phyloP scores from a whole-genome alignment of 1,140 invertebrate genomes.

The Dryas iulia region DNA sequence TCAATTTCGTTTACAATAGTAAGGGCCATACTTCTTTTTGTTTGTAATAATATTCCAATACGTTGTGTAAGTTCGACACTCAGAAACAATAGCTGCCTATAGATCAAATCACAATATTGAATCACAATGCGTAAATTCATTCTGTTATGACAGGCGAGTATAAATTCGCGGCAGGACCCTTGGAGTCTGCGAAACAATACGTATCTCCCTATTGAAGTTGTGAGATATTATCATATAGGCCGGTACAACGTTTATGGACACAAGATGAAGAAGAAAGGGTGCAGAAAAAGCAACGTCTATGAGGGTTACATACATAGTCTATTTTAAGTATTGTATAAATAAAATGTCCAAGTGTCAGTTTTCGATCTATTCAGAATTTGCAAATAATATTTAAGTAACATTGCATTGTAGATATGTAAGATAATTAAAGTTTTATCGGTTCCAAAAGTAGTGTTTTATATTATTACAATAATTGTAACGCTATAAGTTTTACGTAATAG shows the following conservation, averaged over 20 bases:
- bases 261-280: constrained; percentile 59
- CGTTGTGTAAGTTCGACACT: constrained; percentile 66
- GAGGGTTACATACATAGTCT: constrained; percentile 56
- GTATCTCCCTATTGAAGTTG: constrained; percentile 57
- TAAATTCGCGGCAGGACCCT: constrained; percentile 74
- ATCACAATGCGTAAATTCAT: constrained; percentile 78
- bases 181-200: constrained; percentile 74
- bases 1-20: constrained; percentile 54
- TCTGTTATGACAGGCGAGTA: constrained; percentile 78
- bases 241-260: constrained; percentile 65
- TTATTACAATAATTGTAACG: too few relatives aligned
- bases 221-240: constrained; percentile 65
- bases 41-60: constrained; percentile 61
- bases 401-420: too few relatives aligned
- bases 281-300: constrained; percentile 45
- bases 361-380: not conserved
- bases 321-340: constrained; percentile 60
- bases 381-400: not conserved
- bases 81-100: constrained; percentile 66
- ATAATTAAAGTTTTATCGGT: too few relatives aligned
- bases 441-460: too few relatives aligned
- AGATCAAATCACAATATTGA: constrained; percentile 75
- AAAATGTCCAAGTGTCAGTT: constrained; percentile 55
- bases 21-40: constrained; percentile 45
- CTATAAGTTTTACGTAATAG: not conserved